Evolutionary conservation across 2,113 vertebrate genomes (phyloP), one percentile per base, ranked within the genome.

Genomic region (Salvelinus sp.): DNA sequence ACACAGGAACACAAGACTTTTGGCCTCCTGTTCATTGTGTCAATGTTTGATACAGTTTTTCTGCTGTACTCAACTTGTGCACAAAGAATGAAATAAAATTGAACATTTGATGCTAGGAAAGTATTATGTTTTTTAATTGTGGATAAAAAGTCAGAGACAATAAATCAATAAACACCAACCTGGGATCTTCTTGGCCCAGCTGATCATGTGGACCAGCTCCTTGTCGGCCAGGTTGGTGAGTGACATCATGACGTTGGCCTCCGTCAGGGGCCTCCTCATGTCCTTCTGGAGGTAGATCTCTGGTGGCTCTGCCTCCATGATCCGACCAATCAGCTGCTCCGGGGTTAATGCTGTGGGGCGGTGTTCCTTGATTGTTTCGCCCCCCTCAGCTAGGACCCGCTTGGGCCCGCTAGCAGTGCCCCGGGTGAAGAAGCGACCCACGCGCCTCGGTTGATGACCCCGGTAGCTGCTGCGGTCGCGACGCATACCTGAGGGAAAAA

Each of bases 171-270:
- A n/a, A 75, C 75, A 76, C 27, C 62, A 6, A 88, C 98, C 98
- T 14, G 98, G 98, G 54, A 99, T 97, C 86, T 98, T 99, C 91
- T 99, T 99, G 87, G 98, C 98, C 98, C 98, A 99, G 69, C 91
- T 94, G 65, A 99, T 98, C 98, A 99, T 98, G 82, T 98, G 96
- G 48, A 99, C 98, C 74, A 99, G 86, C 70, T 99, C 97, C 82
- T 97, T 97, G 83, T 99, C 97, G 0, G 98, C 97, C 81, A 99
- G 94, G 88, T 96, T 97, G 20, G 97, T 98, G 83, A 99, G 90
- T 14, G 95, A 96, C 96, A 97, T 96, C 98, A 98, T 99, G 93
- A 99, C 93, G 83, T 93, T 95, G 12, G 95, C 95, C 84, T 99
- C 97, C 0, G 96, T 98, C 91, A 98, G 95, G 0, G 96, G 97